Conservation (phyloP, 2,888 invertebrate genomes). For the Eristalinus aeneus region DNA sequence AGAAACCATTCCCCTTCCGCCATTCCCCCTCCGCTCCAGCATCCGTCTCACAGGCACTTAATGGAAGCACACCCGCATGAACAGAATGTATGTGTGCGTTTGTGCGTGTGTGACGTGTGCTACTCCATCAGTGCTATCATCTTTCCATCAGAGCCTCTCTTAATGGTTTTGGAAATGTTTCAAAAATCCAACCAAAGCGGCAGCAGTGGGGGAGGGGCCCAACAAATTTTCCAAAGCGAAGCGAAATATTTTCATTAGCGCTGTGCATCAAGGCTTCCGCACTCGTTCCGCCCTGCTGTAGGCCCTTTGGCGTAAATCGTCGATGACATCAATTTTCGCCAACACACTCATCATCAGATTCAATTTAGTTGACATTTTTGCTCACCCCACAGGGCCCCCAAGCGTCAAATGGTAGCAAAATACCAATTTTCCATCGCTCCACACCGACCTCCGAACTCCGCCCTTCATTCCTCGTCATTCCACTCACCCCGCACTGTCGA, state of each 20-base stretch:
- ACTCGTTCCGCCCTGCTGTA: background rate
- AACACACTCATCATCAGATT: constrained; percentile 71
- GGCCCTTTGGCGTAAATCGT: constrained; percentile 30
- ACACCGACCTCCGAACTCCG: background rate
- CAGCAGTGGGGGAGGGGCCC: background rate
- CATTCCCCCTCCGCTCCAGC: too few species aligned
- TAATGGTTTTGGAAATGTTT: constrained; percentile 20
- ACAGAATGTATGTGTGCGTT: too few species aligned
- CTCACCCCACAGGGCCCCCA: constrained; percentile 22
- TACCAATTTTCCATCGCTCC: constrained; percentile 65
- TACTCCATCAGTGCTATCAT: constrained; percentile 4
- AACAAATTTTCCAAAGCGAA: constrained; percentile 4
- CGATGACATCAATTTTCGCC: constrained; percentile 70
- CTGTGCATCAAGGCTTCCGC: constrained; percentile 5
- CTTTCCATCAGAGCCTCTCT: constrained; percentile 27
- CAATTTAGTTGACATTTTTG: constrained; percentile 70
- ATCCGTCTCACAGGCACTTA: background rate
- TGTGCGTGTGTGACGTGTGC: background rate
- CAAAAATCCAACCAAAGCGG: background rate
- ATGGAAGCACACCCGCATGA: background rate
- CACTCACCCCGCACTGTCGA: background rate
- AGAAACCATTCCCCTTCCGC: too few species aligned
- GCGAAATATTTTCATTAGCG: constrained; percentile 62
- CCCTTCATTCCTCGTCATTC: too few species aligned
- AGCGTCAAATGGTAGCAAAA: constrained; percentile 66